phyloP scores from a whole-genome alignment of 2,797 vertebrate genomes.

The Crypturellus tataupa region DNA sequence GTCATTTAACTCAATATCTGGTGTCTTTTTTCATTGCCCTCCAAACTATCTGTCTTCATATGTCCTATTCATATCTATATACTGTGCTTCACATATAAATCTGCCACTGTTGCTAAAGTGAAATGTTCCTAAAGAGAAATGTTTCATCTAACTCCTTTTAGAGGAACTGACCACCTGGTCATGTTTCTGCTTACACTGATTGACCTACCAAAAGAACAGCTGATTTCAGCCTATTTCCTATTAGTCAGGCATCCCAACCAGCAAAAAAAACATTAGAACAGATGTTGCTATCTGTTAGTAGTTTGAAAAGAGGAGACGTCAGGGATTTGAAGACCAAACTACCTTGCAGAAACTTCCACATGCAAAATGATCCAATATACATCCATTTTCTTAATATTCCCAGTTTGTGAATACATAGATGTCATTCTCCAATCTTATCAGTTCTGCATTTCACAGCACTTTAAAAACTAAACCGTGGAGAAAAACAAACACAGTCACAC shows the following conservation, averaged over 20 bases:
- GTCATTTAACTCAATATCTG: conserved; percentile 7
- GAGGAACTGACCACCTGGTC: background rate
- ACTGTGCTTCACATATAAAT: background rate
- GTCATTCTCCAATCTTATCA: background rate
- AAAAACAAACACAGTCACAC: background rate
- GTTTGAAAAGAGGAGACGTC: background rate
- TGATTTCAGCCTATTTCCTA: background rate
- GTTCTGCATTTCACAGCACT: background rate
- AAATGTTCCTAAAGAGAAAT: background rate
- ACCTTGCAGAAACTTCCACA: conserved; percentile 9
- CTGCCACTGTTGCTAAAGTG: background rate
- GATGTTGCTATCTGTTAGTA: background rate
- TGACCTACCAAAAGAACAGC: background rate
- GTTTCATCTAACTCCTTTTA: background rate
- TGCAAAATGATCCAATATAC: background rate
- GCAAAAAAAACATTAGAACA: conserved; percentile 20
- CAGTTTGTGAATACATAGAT: background rate
- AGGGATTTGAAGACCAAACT: background rate
- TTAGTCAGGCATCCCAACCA: background rate
- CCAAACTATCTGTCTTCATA: background rate
- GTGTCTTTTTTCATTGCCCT: background rate
- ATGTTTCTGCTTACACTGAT: background rate
- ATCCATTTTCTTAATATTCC: background rate
- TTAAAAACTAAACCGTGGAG: background rate
- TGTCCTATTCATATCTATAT: background rate